Percentiles rank a stretch among this genome's conserved stretches.
phyloP scores from a whole-genome alignment of 2,113 vertebrate species.

The Sitta europaea region DNA sequence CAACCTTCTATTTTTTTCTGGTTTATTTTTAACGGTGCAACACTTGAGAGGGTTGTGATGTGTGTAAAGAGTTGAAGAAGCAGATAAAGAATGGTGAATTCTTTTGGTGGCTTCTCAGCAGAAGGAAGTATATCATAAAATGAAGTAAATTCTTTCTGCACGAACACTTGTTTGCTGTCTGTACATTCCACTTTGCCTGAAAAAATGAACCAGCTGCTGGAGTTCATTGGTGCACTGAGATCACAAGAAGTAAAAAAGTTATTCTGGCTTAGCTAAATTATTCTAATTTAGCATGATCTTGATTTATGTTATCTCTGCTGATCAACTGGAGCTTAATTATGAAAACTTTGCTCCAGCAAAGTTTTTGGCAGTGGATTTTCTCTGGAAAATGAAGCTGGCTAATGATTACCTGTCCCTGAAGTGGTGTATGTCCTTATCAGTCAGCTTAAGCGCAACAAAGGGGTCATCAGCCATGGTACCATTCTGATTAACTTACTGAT shows the following conservation, averaged over 20 bases:
- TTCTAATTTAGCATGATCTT: too few species aligned
- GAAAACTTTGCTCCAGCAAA: not conserved
- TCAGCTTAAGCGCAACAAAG: not conserved
- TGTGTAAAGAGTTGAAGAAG: not conserved
- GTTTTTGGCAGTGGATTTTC: not conserved
- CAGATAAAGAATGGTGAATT: not conserved
- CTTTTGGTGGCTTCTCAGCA: not conserved
- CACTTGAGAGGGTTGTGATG: not conserved
- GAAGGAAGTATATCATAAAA: not conserved
- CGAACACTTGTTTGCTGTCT: not conserved
- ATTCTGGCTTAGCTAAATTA: not conserved
- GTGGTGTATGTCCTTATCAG: not conserved
- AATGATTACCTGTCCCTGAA: slow-evolving; percentile 20
- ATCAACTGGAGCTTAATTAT: not conserved
- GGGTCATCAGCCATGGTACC: not conserved
- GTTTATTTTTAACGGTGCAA: not conserved
- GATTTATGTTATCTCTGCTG: not conserved
- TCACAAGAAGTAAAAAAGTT: not conserved
- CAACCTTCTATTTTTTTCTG: not conserved
- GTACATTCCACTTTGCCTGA: not conserved
- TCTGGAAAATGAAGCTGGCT: not conserved
- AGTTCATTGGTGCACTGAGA: not conserved
- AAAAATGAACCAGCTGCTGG: not conserved
- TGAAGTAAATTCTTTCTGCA: not conserved
- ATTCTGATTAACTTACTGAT: not conserved